phyloP scores from a whole-genome alignment of 2,113 vertebrate species.

The Misgurnus mizolepis region DNA sequence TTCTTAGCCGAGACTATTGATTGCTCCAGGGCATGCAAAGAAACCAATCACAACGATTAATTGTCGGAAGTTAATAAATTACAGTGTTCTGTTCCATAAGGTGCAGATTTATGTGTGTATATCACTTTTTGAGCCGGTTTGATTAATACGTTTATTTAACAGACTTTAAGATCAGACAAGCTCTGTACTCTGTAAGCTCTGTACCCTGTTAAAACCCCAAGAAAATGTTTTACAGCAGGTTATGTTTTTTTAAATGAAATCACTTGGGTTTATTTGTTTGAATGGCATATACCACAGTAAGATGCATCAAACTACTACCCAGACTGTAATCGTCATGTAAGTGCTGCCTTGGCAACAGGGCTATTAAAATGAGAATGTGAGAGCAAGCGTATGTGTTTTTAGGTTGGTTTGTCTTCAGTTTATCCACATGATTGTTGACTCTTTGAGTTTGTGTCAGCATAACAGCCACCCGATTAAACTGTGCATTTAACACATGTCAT shows the following conservation, averaged over 20 bases:
- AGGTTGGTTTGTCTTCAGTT: not conserved
- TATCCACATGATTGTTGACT: not conserved
- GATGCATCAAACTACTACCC: not conserved
- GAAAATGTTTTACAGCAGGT: not conserved
- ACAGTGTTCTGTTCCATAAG: not conserved
- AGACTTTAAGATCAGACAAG: not conserved
- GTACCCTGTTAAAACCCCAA: not conserved
- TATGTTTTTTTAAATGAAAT: not conserved
- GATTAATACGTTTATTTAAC: not conserved
- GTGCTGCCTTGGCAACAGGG: conserved; percentile 34
- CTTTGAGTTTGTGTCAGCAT: not conserved
- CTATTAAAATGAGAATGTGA: conserved; percentile 10
- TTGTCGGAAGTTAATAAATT: conserved; percentile 11
- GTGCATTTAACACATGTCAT: not conserved
- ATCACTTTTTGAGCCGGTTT: not conserved
- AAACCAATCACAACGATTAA: conserved; percentile 18
- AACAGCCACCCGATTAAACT: not conserved
- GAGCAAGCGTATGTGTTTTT: not conserved
- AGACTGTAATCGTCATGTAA: conserved; percentile 7
- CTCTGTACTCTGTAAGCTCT: not conserved
- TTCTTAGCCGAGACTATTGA: conserved; percentile 18
- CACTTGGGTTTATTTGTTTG: not conserved
- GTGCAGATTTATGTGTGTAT: not conserved
- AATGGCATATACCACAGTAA: not conserved
- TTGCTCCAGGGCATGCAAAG: conserved; percentile 10